These are phyloP conservation scores for Lucilia cuprina DNA, from an alignment of 1,140 invertebrate species.

Conservation along the genomic window DNA sequence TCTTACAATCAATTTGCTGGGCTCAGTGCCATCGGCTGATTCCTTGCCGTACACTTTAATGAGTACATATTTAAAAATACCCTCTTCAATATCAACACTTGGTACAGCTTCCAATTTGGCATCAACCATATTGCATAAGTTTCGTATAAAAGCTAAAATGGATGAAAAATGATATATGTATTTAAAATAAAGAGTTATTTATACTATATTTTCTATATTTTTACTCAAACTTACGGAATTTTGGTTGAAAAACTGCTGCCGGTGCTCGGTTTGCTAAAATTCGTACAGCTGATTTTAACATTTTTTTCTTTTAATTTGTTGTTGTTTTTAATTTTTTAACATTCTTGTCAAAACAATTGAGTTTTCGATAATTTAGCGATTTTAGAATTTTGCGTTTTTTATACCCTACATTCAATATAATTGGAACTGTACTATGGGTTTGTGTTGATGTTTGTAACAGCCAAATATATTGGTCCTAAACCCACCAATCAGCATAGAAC, in stretches of 20 bases:
- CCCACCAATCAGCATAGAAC: no score
- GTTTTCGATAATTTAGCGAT: no score
- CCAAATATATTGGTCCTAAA: no score
- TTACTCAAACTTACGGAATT: neutral
- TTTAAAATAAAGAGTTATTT: neutral
- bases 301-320: neutral
- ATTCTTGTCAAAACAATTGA: no score
- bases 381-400: no score
- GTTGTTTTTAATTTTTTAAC: no score
- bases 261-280: neutral
- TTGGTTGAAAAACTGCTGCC: neutral
- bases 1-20: conserved; percentile 73
- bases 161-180: neutral
- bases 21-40: conserved; percentile 45
- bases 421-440: no score
- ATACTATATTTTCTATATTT: neutral
- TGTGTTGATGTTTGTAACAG: no score
- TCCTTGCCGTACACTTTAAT: conserved; percentile 71
- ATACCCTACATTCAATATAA: no score
- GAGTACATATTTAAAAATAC: conserved; percentile 86
- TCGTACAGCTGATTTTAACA: neutral
- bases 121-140: conserved; percentile 50
- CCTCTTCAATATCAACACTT: conserved; percentile 80
- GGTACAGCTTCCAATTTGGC: conserved; percentile 64
- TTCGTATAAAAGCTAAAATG: neutral